Conservation (phyloP, 2,888 invertebrate species). For the Diplolepis rosae region DNA sequence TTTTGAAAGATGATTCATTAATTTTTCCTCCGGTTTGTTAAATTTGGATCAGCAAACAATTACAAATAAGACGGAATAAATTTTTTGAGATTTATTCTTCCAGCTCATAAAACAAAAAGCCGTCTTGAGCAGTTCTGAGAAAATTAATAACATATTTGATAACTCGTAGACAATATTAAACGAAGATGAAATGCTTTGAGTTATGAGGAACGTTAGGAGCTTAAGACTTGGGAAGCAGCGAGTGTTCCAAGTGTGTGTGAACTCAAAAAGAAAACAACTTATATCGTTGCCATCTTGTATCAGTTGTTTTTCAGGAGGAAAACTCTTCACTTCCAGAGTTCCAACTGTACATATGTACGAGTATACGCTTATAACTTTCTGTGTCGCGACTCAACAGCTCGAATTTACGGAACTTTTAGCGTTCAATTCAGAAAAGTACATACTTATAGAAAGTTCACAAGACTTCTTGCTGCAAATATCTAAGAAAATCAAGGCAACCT, state of each 20-base stretch:
- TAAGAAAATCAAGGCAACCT: slow-evolving; percentile 11
- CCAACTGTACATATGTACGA: slow-evolving; percentile 10
- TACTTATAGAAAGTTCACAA: neutral
- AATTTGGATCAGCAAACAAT: no score
- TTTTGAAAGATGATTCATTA: no score
- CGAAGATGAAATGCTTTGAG: no score
- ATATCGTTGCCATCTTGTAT: neutral
- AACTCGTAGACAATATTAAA: neutral
- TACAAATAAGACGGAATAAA: no score
- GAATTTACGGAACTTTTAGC: slow-evolving; percentile 21
- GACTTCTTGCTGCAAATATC: slow-evolving; percentile 13
- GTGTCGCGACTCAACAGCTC: slow-evolving; percentile 4
- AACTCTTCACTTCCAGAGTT: slow-evolving; percentile 8
- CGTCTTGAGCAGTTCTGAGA: neutral
- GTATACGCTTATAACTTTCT: slow-evolving; percentile 18
- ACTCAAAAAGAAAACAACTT: slow-evolving; percentile 8
- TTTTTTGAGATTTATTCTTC: no score
- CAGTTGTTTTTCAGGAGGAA: neutral
- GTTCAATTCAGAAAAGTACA: slow-evolving; percentile 6
- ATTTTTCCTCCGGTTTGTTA: no score
- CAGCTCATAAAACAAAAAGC: no score
- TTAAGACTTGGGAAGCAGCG: neutral
- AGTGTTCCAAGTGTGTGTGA: neutral
- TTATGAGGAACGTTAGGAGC: neutral
- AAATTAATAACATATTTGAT: neutral